Evolutionary conservation across 2,888 invertebrate species (phyloP).

Genomic region (Autographa pulchrina): DNA sequence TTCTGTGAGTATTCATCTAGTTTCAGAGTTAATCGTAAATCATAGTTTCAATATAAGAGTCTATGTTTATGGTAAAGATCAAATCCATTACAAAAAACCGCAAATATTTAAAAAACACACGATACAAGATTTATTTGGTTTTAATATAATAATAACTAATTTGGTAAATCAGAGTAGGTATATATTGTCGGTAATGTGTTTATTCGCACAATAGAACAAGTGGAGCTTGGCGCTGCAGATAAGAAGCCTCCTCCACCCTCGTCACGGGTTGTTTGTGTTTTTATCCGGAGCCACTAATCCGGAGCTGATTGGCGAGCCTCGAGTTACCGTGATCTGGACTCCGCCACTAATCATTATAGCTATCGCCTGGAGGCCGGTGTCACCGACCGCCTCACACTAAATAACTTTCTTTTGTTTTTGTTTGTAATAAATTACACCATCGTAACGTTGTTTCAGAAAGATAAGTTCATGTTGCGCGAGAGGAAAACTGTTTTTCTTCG

Average conservation of each 20-base stretch:
- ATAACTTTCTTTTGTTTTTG: neutral
- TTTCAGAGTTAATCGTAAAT: too few relatives aligned
- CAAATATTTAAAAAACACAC: too few relatives aligned
- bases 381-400: conserved; percentile 15
- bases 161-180: conserved; percentile 9
- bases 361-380: conserved; percentile 27
- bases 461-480: neutral
- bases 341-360: conserved; percentile 43
- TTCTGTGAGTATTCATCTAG: too few relatives aligned
- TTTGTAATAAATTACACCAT: neutral
- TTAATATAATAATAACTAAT: neutral
- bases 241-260: conserved; percentile 57
- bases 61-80: too few relatives aligned
- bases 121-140: neutral
- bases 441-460: neutral
- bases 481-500: neutral
- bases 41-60: too few relatives aligned
- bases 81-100: too few relatives aligned
- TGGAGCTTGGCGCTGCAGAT: conserved; percentile 43
- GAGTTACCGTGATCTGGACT: conserved; percentile 50
- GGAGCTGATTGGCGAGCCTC: conserved; percentile 55
- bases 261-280: conserved; percentile 62
- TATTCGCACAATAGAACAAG: conserved; percentile 20
- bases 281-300: conserved; percentile 54
- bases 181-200: conserved; percentile 1